Evolutionary conservation across 92 coral and sea anemone species (phyloP).

Genomic region (Galaxea fascicularis): DNA sequence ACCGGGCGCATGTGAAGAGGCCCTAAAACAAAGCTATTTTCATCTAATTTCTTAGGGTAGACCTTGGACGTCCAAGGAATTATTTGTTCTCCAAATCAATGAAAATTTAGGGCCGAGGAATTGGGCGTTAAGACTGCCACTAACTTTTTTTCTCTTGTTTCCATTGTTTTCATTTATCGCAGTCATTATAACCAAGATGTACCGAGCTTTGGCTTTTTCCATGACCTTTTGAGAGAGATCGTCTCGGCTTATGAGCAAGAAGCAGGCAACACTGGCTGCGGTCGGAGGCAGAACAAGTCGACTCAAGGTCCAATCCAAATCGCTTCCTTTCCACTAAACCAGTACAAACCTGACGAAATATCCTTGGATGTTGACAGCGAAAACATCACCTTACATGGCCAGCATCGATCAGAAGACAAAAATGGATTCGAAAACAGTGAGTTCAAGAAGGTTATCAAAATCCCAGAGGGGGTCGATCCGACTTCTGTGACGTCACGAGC

Average conservation of each 20-base stretch:
- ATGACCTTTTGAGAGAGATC: constrained; percentile 1
- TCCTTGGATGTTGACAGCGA: constrained; percentile 57
- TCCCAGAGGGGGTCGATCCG: constrained; percentile 66
- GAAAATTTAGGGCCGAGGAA: too few species aligned
- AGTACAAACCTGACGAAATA: constrained; percentile 72
- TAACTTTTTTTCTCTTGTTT: not conserved
- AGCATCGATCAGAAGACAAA: constrained; percentile 61
- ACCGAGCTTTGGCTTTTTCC: constrained; percentile 2
- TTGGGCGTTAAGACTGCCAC: too few species aligned
- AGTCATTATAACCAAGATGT: not conserved
- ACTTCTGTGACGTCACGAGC: constrained; percentile 53
- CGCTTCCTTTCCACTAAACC: constrained; percentile 53
- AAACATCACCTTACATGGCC: constrained; percentile 54
- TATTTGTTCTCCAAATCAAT: not conserved
- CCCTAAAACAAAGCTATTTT: too few species aligned
- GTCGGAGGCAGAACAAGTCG: not conserved
- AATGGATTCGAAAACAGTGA: constrained; percentile 62
- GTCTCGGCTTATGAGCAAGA: not conserved
- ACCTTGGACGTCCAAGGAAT: not conserved
- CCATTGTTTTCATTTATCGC: not conserved
- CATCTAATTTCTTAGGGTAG: too few species aligned
- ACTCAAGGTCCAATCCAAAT: constrained; percentile 21
- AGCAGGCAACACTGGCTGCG: not conserved
- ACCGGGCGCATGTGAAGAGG: too few species aligned
- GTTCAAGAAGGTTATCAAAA: constrained; percentile 49